A percentile compares a stretch with the other conserved stretches of the same genome.
Conservation (phyloP, 2,113 vertebrate species). For the Calidris pygmaea region DNA sequence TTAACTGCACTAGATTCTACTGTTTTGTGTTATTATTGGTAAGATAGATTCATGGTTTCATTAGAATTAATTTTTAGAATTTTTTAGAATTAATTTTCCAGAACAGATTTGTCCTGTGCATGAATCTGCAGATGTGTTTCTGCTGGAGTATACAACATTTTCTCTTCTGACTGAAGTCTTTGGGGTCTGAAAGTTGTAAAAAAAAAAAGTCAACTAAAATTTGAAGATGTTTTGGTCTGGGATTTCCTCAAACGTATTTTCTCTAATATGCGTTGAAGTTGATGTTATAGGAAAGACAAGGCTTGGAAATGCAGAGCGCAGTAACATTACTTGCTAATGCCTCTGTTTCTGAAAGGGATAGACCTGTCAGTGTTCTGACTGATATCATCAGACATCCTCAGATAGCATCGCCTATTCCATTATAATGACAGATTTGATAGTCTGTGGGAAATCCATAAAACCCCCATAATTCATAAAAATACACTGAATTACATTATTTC, state of each 20-base stretch:
- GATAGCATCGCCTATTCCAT: background rate
- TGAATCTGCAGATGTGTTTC: background rate
- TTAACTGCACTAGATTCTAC: background rate
- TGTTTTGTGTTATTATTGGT: background rate
- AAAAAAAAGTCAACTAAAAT: background rate
- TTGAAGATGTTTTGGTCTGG: background rate
- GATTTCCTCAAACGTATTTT: background rate
- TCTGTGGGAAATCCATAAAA: background rate
- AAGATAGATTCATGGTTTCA: background rate
- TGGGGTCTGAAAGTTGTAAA: background rate
- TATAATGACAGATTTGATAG: background rate
- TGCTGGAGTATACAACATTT: background rate
- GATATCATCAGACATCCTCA: background rate
- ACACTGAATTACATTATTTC: background rate
- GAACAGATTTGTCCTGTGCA: background rate
- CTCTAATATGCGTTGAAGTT: background rate
- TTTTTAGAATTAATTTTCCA: slow-evolving; percentile 4
- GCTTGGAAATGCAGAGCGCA: background rate
- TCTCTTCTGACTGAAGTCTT: background rate
- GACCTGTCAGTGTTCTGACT: background rate
- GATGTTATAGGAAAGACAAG: background rate
- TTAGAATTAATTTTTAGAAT: no score
- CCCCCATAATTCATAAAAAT: background rate
- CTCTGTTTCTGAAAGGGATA: background rate
- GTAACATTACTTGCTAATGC: background rate